Evolutionary conservation across 2,888 invertebrate genomes (phyloP).

Genomic region (Chironomus tentans): DNA sequence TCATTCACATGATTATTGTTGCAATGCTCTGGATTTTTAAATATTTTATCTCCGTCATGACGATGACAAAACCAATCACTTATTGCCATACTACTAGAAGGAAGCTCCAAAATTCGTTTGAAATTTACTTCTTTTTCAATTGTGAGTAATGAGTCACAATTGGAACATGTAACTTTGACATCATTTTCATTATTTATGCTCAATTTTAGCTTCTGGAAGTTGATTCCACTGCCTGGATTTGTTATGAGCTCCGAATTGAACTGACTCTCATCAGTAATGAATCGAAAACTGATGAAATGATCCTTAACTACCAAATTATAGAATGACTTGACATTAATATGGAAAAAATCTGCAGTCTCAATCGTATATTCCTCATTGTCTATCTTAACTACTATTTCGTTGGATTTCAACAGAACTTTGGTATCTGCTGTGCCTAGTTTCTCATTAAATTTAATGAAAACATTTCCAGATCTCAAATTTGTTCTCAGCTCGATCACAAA

Average conservation of each 20-base stretch:
- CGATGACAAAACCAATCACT: slow-evolving; percentile 31
- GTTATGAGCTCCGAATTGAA: slow-evolving; percentile 6
- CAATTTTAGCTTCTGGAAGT: neutral
- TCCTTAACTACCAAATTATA: slow-evolving; percentile 4
- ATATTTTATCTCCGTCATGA: slow-evolving; percentile 15
- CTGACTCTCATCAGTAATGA: neutral
- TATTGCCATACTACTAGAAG: slow-evolving; percentile 29
- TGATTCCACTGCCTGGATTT: neutral
- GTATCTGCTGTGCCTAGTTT: neutral
- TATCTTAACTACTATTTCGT: neutral
- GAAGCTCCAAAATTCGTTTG: slow-evolving; percentile 29
- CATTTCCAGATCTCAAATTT: neutral
- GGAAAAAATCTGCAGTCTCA: slow-evolving; percentile 9
- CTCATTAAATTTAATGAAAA: slow-evolving; percentile 2
- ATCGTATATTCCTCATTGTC: slow-evolving; percentile 1
- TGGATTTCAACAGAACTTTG: neutral
- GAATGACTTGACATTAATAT: slow-evolving; percentile 1
- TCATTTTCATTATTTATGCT: neutral
- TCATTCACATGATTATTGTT: no score
- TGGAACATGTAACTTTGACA: slow-evolving; percentile 22
- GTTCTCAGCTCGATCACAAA: neutral
- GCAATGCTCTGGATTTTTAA: neutral
- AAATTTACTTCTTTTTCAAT: slow-evolving; percentile 22
- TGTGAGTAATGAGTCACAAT: slow-evolving; percentile 27
- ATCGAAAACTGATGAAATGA: slow-evolving; percentile 14